Percentiles rank a stretch among this genome's conserved stretches.
phyloP scores from a whole-genome alignment of 2,888 invertebrate species.

The Hydraecia micacea region DNA sequence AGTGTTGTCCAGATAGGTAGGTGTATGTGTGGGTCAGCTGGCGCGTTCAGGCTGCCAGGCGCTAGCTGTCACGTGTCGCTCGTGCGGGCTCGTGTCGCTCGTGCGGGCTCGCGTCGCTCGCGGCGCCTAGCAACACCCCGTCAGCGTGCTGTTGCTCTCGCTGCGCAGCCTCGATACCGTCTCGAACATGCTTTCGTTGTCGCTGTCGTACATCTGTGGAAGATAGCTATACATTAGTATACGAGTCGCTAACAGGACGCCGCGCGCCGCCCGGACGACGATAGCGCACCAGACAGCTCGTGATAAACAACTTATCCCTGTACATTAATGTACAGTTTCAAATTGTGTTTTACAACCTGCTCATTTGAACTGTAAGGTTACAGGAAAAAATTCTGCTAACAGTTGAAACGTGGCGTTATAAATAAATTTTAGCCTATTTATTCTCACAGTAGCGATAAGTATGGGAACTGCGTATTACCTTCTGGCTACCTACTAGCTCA shows the following conservation, averaged over 20 bases:
- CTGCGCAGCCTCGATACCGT: constrained; percentile 66
- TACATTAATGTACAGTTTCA: neutral
- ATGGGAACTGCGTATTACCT: constrained; percentile 29
- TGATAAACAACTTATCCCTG: constrained; percentile 21
- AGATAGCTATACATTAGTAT: constrained; percentile 53
- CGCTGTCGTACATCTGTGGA: constrained; percentile 75
- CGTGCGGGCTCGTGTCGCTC: neutral
- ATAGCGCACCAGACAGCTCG: constrained; percentile 22
- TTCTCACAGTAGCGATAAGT: constrained; percentile 28
- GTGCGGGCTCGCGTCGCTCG: neutral
- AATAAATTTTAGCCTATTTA: constrained; percentile 25
- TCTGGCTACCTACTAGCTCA: neutral
- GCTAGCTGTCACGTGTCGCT: constrained; percentile 33
- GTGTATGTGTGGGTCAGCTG: constrained; percentile 29
- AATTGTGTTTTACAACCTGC: constrained; percentile 4
- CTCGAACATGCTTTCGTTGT: constrained; percentile 78
- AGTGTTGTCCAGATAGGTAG: constrained; percentile 11
- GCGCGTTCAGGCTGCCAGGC: constrained; percentile 48
- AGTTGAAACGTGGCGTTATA: constrained; percentile 18
- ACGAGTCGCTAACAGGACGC: constrained; percentile 16
- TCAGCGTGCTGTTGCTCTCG: constrained; percentile 70
- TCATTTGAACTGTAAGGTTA: constrained; percentile 23
- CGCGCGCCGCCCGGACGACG: constrained; percentile 9
- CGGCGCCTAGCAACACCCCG: constrained; percentile 44
- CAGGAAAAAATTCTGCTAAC: constrained; percentile 37